Evolutionary conservation across 2,797 vertebrate genomes (phyloP).

Genomic region (Typhlichthys eigenmanni): DNA sequence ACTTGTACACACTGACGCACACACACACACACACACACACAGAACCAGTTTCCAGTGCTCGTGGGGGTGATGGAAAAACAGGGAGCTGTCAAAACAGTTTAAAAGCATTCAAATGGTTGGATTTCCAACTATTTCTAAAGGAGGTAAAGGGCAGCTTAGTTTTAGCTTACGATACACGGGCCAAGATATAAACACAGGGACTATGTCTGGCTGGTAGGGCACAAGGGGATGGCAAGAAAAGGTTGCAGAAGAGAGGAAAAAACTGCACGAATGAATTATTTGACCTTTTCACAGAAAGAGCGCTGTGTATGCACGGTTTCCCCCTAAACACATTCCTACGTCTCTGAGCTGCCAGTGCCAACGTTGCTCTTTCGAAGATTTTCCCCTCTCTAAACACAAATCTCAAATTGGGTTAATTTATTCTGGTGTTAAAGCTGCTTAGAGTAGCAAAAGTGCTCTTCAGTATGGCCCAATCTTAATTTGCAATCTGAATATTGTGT

Average conservation of each 20-base stretch:
- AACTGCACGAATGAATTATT: constrained; percentile 73
- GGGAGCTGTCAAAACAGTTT: constrained; percentile 76
- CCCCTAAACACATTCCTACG: constrained; percentile 66
- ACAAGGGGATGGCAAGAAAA: constrained; percentile 69
- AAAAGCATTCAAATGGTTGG: constrained; percentile 70
- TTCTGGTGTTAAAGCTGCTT: constrained; percentile 16
- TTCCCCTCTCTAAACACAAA: constrained; percentile 41
- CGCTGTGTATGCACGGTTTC: constrained; percentile 72
- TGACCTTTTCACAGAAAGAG: constrained; percentile 79
- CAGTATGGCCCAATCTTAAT: constrained; percentile 6
- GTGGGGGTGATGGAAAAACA: constrained; percentile 69
- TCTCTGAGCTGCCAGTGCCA: constrained; percentile 34
- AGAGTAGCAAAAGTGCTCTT: constrained; percentile 6
- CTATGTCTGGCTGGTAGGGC: constrained; percentile 64
- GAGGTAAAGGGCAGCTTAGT: constrained; percentile 74
- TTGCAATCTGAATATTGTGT: neutral
- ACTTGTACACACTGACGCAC: constrained; percentile 58
- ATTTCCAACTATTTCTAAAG: constrained; percentile 75
- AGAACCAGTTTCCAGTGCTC: constrained; percentile 68
- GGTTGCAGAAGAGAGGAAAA: constrained; percentile 70
- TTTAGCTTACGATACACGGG: constrained; percentile 69
- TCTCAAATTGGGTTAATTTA: constrained; percentile 42
- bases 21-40: constrained; percentile 20
- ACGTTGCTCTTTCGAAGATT: constrained; percentile 57
- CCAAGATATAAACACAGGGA: constrained; percentile 75